Percentiles rank a stretch among this genome's conserved stretches.
These are phyloP conservation scores for Rhineura floridana DNA, from an alignment of 2,113 vertebrate species.

Conservation along the genomic window DNA sequence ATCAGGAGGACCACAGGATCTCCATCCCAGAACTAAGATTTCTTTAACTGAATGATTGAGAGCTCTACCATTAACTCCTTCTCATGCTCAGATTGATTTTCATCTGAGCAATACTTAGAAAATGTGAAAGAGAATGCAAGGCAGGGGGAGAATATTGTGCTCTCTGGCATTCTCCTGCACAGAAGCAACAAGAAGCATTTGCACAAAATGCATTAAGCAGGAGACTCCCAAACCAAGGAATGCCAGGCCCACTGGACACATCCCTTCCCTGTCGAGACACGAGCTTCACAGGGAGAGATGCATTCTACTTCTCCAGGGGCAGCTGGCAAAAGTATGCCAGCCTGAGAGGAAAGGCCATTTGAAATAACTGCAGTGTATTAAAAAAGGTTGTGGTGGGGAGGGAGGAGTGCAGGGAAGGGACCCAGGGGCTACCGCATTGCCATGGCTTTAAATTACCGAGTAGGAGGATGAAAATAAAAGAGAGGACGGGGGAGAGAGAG, in stretches of 20 bases:
- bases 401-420: neutral
- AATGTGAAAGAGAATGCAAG: neutral
- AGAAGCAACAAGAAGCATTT: neutral
- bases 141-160: neutral
- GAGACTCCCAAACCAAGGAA: neutral
- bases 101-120: neutral
- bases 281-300: neutral
- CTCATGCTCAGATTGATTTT: neutral
- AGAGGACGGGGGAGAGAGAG: neutral
- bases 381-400: neutral
- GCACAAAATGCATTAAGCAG: neutral
- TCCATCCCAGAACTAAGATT: neutral
- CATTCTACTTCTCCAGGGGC: neutral
- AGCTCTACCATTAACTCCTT: neutral
- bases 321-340: neutral
- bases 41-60: neutral
- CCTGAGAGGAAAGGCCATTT: neutral
- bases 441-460: slow-evolving; percentile 26
- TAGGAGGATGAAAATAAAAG: neutral
- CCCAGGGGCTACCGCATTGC: neutral
- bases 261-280: neutral
- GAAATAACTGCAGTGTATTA: slow-evolving; percentile 2
- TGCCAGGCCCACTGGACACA: neutral
- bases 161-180: neutral
- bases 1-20: too few species aligned